Percentiles rank a stretch among this genome's conserved stretches.
Evolutionary conservation across 2,113 vertebrate genomes (phyloP).

Genomic region (Chaetops frenatus): DNA sequence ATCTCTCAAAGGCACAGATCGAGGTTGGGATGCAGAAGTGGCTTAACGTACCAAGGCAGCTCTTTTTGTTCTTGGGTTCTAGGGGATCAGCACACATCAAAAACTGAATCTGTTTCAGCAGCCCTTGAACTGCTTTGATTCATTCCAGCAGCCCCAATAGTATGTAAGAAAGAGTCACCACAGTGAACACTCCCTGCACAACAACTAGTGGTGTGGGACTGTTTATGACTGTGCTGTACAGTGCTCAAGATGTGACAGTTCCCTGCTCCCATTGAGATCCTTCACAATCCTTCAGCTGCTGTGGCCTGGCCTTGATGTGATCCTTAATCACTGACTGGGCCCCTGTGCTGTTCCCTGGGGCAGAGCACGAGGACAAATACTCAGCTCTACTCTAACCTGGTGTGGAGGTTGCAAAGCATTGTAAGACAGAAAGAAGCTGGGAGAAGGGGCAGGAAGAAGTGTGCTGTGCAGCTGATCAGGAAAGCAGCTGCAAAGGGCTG

Average conservation of each 20-base stretch:
- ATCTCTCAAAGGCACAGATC: background rate
- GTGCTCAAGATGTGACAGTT: background rate
- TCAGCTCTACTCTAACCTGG: background rate
- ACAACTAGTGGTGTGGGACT: background rate
- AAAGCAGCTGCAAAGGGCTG: background rate
- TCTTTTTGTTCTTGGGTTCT: background rate
- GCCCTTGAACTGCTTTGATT: background rate
- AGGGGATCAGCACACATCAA: background rate
- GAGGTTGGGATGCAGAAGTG: background rate
- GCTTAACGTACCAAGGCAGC: background rate
- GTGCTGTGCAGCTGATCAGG: background rate
- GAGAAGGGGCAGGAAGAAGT: background rate
- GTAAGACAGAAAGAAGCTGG: background rate
- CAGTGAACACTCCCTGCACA: background rate
- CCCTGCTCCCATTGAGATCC: background rate
- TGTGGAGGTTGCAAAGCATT: background rate
- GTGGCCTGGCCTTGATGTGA: background rate
- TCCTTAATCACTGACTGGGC: background rate
- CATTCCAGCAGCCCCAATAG: background rate
- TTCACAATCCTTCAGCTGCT: background rate
- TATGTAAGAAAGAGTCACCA: background rate
- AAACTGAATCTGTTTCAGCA: background rate
- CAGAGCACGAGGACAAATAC: fast-evolving
- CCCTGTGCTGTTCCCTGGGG: background rate
- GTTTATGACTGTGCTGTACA: background rate